Percentiles rank a stretch among this genome's conserved stretches.
Conservation (phyloP, 1,140 invertebrate genomes). For the Procambarus clarkii region DNA sequence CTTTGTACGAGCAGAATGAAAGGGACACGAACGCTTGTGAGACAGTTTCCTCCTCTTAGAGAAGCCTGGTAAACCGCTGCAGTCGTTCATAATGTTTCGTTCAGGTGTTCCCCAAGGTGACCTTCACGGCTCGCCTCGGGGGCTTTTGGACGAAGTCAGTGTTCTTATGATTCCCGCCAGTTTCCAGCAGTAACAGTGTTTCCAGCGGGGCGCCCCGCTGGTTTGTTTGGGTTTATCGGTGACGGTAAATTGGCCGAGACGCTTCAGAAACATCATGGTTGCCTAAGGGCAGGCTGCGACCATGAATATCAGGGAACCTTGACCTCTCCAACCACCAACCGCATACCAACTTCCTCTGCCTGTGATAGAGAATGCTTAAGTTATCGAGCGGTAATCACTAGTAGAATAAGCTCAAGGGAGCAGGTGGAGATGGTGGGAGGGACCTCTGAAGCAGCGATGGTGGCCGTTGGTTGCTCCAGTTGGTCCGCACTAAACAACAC, state of each 20-base stretch:
- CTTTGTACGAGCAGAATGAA: not conserved
- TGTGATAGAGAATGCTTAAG: not conserved
- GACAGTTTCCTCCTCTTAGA: not conserved
- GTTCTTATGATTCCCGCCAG: constrained; percentile 63
- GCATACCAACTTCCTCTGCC: constrained; percentile 12
- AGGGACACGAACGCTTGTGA: not conserved
- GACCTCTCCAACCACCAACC: constrained; percentile 31
- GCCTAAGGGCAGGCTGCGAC: not conserved
- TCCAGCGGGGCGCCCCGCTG: constrained; percentile 32
- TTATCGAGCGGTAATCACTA: not conserved
- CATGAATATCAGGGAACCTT: not conserved
- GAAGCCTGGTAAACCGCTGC: not conserved
- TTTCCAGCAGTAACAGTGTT: constrained; percentile 60
- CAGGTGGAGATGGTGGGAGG: not conserved
- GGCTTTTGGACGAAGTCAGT: constrained; percentile 60
- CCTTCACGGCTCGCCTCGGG: constrained; percentile 52
- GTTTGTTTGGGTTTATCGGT: constrained; percentile 24
- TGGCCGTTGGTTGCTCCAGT: not conserved
- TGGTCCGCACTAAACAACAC: not conserved
- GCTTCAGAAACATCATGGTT: not conserved
- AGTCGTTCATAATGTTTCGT: constrained; percentile 46
- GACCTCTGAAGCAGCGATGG: not conserved
- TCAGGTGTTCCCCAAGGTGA: constrained; percentile 49
- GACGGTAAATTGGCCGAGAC: not conserved
- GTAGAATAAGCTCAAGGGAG: not conserved